Percentiles rank a stretch among this genome's conserved stretches.
phyloP scores from a whole-genome alignment of 2,888 invertebrate genomes.

The Salpingus planirostris region DNA sequence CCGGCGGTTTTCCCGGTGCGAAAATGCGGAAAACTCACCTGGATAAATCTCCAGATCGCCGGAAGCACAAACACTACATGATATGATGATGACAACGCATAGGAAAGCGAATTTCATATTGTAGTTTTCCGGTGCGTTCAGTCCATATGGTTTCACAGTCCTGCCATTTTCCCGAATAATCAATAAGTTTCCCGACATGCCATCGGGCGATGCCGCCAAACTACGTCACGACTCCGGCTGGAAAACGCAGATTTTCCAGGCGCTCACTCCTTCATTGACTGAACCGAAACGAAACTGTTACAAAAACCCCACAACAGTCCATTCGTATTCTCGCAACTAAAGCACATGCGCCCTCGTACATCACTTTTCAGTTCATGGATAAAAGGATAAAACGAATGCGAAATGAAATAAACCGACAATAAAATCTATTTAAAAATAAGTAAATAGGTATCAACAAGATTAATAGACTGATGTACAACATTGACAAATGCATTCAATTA shows the following conservation, averaged over 20 bases:
- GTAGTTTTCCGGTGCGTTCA: conserved; percentile 27
- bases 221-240: conserved; percentile 25
- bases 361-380: no score
- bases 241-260: conserved; percentile 12
- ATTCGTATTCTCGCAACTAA: no score
- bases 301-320: no score
- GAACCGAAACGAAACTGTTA: no score
- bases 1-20: neutral
- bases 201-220: conserved; percentile 28
- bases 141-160: conserved; percentile 39
- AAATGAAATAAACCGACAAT: no score
- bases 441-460: no score
- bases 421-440: no score
- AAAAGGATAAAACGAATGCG: no score
- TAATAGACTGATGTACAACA: no score
- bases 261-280: conserved; percentile 21
- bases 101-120: conserved; percentile 35
- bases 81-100: conserved; percentile 31
- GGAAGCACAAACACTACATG: conserved; percentile 31
- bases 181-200: conserved; percentile 34
- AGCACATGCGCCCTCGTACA: no score
- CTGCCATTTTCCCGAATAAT: conserved; percentile 37
- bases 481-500: conserved; percentile 17
- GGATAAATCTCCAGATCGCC: conserved; percentile 35
- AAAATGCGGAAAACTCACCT: conserved; percentile 34